Evolutionary conservation across 2,888 invertebrate species (phyloP), one percentile per base, ranked within the genome.

Genomic region (Sinodicranocentrus sp.): DNA sequence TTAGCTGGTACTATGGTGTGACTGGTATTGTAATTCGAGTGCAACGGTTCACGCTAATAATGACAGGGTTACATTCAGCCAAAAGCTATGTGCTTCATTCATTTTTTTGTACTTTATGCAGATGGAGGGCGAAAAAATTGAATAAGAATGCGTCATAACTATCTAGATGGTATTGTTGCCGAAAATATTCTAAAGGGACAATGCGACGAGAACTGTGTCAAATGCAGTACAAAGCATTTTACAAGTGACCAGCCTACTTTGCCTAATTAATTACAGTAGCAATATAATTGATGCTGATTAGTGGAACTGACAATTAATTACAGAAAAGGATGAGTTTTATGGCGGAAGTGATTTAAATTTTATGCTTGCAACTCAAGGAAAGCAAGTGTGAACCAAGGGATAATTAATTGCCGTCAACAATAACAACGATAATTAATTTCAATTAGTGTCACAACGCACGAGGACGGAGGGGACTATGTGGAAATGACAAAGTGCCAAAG

Each of bases 401-500:
- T 33, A 33, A 33, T 33, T 33, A 33, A 33, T 77, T 67, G 39
- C 17, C 5, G 23, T 17, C 54, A 54, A 75, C 75, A 75, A 75
- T 33, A 52, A 75, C 65, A 52, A 67, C 43, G 61, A 78, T 78
- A 79, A 79, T 79, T 79, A 79, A 79, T 79, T 79, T 79, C 79
- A 79, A 79, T 79, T 79, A 79, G 33, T 61, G 71, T 79, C 67
- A 63, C n/a, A 2, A 48, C 48, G 48, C 17, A 26, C 19, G 44
- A 65, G 52, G 44, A 28, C 28, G 23, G 25, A 2, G 10, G 15
- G 28, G 63, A 48, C n/a, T n/a, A n/a, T n/a, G n/a, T n/a, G n/a
- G n/a, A n/a, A n/a, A n/a, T n/a, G n/a, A n/a, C n/a, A 43, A 48
- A 48, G 17, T 39, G 17, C 17, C 26, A 6, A 68, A 15, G 25